Conservation (phyloP, 2,113 vertebrate genomes). For the Erinaceus europaeus region DNA sequence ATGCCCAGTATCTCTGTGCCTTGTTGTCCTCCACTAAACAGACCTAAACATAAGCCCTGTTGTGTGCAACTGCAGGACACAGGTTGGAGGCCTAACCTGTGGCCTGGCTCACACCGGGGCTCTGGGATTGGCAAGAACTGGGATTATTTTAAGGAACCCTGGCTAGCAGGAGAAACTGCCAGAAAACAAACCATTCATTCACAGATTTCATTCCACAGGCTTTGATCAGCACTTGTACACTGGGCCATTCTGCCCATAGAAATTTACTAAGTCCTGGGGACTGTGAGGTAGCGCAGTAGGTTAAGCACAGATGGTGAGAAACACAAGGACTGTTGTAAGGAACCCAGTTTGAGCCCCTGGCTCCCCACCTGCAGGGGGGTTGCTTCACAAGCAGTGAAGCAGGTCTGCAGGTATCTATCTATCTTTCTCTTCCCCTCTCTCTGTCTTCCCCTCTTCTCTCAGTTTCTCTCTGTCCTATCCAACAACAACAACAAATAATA, state of each 20-base stretch:
- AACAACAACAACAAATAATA: no score
- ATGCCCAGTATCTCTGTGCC: no score
- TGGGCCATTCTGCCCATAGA: neutral
- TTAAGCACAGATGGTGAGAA: no score
- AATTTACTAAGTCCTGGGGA: neutral
- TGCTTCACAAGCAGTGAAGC: no score
- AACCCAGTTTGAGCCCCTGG: no score
- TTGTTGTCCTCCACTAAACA: neutral
- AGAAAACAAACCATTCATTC: neutral
- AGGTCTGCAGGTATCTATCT: no score
- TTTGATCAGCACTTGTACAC: neutral
- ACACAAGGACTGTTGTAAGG: no score
- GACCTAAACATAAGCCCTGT: neutral
- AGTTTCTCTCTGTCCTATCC: no score
- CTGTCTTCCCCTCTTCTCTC: no score
- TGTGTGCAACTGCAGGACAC: neutral
- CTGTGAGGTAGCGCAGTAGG: no score
- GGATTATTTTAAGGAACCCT: neutral
- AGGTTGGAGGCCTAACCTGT: neutral
- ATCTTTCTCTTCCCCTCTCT: no score
- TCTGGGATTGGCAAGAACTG: neutral
- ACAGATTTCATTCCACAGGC: neutral
- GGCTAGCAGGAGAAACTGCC: neutral
- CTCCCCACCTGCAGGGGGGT: no score
- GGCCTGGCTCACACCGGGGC: neutral